phyloP scores from a whole-genome alignment of 23 tunicate genomes.

The Ascidia mentula region DNA sequence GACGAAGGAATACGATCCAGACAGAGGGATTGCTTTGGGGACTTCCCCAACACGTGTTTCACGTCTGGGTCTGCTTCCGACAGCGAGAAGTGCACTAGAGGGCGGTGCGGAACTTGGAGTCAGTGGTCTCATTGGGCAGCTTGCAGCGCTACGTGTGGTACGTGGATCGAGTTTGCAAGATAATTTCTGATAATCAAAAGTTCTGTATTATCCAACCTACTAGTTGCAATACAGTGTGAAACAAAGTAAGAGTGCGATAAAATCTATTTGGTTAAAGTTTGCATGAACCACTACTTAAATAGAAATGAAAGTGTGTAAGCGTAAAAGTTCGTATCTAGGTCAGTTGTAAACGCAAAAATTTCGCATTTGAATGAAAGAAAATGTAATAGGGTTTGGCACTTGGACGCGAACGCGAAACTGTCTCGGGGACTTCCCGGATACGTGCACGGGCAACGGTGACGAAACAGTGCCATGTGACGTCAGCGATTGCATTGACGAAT shows the following conservation, averaged over 20 bases:
- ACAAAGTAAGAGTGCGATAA: too few species aligned
- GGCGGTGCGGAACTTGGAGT: constrained; percentile 64
- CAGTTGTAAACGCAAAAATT: too few species aligned
- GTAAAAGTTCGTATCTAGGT: too few species aligned
- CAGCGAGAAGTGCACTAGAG: constrained; percentile 35
- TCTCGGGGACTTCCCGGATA: constrained; percentile 66
- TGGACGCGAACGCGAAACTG: constrained; percentile 50
- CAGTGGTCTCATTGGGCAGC: constrained; percentile 61
- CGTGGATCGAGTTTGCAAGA: constrained; percentile 7
- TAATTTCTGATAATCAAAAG: too few species aligned
- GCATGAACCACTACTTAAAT: too few species aligned
- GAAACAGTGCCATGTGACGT: constrained; percentile 50
- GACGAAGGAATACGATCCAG: constrained; percentile 50
- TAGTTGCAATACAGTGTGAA: too few species aligned
- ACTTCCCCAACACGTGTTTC: constrained; percentile 50
- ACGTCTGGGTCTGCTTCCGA: constrained; percentile 19
- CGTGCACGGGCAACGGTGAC: constrained; percentile 39
- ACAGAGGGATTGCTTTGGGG: constrained; percentile 58
- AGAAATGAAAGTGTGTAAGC: too few species aligned
- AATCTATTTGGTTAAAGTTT: too few species aligned
- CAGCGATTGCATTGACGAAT: constrained; percentile 58
- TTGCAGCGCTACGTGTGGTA: constrained; percentile 68
- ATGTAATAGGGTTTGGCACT: constrained; percentile 22
- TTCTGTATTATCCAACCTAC: too few species aligned
- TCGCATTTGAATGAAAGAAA: too few species aligned